phyloP scores from a whole-genome alignment of 2,888 invertebrate species.

The Conus canariensis region DNA sequence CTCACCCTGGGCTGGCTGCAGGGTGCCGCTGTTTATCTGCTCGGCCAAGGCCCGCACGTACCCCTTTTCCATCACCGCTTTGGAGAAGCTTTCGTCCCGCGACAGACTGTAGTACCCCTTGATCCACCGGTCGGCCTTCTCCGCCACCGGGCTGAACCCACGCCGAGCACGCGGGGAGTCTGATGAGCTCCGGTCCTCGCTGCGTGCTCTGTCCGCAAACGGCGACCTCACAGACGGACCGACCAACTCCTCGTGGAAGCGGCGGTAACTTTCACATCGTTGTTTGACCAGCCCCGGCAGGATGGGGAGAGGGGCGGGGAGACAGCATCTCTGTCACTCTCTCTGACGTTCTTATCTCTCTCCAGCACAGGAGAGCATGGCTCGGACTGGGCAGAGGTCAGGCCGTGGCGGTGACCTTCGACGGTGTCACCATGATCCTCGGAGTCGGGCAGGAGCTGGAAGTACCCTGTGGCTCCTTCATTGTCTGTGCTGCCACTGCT shows the following conservation, averaged over 20 bases:
- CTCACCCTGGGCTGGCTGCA: not conserved
- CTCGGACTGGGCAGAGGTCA: conserved; percentile 33
- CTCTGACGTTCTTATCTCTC: conserved; percentile 50
- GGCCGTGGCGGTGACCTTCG: conserved; percentile 50
- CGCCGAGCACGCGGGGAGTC: conserved; percentile 14
- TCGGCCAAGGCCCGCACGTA: conserved; percentile 67
- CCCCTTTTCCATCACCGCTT: conserved; percentile 62
- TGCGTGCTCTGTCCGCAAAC: conserved; percentile 15
- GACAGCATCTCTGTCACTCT: conserved; percentile 49
- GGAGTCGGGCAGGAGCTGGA: conserved; percentile 52
- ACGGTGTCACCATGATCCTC: conserved; percentile 50
- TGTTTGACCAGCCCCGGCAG: conserved; percentile 65
- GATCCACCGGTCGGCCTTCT: conserved; percentile 42
- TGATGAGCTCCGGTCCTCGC: not conserved
- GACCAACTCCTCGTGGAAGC: conserved; percentile 49
- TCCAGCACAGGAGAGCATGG: conserved; percentile 43
- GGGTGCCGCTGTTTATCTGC: conserved; percentile 56
- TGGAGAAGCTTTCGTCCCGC: conserved; percentile 58
- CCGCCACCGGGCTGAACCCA: conserved; percentile 27
- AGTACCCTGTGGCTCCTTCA: conserved; percentile 49
- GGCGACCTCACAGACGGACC: not conserved
- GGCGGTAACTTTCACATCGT: conserved; percentile 61
- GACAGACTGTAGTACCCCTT: conserved; percentile 51
- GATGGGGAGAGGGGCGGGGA: conserved; percentile 65
- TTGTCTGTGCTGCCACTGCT: conserved; percentile 41